Evolutionary conservation across 2,888 invertebrate species (phyloP), one percentile per base, ranked within the genome.

Genomic region (Papilio gigon): DNA sequence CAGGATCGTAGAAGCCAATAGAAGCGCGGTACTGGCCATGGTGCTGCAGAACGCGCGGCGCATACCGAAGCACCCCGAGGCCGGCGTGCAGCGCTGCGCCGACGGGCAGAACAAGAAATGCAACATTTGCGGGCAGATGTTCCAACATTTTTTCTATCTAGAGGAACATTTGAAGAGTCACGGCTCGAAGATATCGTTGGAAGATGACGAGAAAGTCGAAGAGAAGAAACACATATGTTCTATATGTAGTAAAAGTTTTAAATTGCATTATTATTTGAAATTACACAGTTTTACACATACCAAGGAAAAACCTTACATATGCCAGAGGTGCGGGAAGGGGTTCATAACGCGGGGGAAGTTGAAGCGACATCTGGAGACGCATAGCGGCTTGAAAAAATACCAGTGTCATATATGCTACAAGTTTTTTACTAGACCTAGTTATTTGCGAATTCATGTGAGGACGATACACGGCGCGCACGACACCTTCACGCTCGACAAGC

Each of bases 351-450:
- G 86, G 9, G 91, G 91, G 0, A 92, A 92, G 25, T 64, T 92
- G 0, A 91, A 91, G n/a, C 68, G 91, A 0, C 91, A 92, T 14
- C 17, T 90, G 5, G 91, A 91, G 58, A 89, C 91, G 0, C 91
- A 92, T 11, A 81, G 87, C 0, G 91, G 91, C 0, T 60, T 90
- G 1, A 91, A 91, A 62, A 91, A 91, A 40, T 89, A 87, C 67
- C 91, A 91, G 63, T 91, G 91, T 72, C 90, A 92, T 56, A 85
- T 92, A 0, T 92, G 91, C n/a, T 89, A 86, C 35, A 92, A 92
- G 63, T 91, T 86, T 71, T 92, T 92, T 72, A 91, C 91, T 0
- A 71, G 91, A 5, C 89, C 90, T 0, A 88, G 88, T 42, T 92
- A 91, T 70, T 65, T 91, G 0, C 75, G 91, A 5, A 90, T 90